Evolutionary conservation across 1,140 invertebrate genomes (phyloP).

Genomic region (Papilio polytes): DNA sequence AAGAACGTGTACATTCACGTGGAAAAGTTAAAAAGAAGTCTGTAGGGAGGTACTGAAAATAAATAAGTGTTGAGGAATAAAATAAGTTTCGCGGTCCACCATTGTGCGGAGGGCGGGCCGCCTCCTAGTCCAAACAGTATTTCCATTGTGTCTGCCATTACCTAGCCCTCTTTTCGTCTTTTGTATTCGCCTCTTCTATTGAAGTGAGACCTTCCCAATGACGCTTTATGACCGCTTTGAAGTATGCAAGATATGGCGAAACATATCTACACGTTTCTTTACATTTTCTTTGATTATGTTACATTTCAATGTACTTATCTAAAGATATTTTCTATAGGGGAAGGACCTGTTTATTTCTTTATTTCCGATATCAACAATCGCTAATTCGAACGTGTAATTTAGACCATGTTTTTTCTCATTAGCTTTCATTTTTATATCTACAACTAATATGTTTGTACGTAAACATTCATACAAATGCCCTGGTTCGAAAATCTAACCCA

Average conservation of each 20-base stretch:
- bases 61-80: constrained; percentile 78
- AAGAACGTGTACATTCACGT: constrained; percentile 48
- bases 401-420: too few relatives aligned
- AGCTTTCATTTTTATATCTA: too few relatives aligned
- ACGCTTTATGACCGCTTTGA: constrained; percentile 78
- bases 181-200: constrained; percentile 78
- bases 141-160: constrained; percentile 79
- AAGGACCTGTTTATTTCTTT: not conserved
- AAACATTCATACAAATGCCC: too few relatives aligned
- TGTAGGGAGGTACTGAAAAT: constrained; percentile 67
- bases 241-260: constrained; percentile 72
- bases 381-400: too few relatives aligned
- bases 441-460: too few relatives aligned
- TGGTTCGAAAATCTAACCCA: too few relatives aligned
- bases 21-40: constrained; percentile 55
- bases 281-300: constrained; percentile 29
- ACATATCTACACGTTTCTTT: constrained; percentile 46
- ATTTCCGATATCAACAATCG: not conserved
- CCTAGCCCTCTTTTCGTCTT: constrained; percentile 81
- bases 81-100: constrained; percentile 77
- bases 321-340: not conserved
- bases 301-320: not conserved
- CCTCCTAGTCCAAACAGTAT: constrained; percentile 80
- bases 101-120: constrained; percentile 69
- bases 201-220: constrained; percentile 81